Conservation (phyloP, 2,888 invertebrate species). For the Sicus ferrugineus region DNA sequence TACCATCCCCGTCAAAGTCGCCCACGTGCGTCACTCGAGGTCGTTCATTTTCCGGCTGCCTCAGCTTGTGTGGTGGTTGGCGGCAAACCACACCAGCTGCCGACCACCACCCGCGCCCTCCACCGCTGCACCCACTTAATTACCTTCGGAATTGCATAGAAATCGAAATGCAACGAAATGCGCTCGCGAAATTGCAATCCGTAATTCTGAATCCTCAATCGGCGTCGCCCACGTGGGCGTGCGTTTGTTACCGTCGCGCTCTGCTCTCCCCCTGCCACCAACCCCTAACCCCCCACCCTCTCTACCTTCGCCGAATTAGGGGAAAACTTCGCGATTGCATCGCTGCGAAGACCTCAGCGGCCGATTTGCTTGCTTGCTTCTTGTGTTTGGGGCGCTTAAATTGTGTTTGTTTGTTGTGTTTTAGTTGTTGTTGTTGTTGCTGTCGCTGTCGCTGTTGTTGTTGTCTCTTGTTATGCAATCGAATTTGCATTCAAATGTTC, state of each 20-base stretch:
- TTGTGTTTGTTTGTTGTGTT: constrained; percentile 9
- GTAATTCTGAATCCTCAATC: no score
- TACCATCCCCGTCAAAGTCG: background rate
- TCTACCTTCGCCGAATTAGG: no score
- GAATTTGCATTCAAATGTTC: constrained; percentile 22
- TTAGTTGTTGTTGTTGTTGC: background rate
- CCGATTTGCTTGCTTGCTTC: no score
- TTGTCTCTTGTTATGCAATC: constrained; percentile 14
- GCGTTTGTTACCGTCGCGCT: no score
- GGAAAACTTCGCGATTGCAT: no score
- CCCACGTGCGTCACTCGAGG: constrained; percentile 21
- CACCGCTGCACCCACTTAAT: background rate
- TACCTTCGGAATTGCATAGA: constrained; percentile 15
- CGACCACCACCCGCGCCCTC: background rate
- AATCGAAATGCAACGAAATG: constrained; percentile 13
- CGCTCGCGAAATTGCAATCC: no score
- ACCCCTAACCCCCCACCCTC: no score
- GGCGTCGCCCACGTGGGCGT: no score
- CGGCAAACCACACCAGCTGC: background rate
- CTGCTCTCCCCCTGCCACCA: no score
- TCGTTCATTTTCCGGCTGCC: background rate
- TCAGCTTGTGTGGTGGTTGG: background rate
- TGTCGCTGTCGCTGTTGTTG: background rate
- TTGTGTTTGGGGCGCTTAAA: constrained; percentile 11
- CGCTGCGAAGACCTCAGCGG: background rate